These are phyloP conservation scores for Ophiothrix spiculata DNA, from an alignment of 35 echinoderm and acorn worm species.

Conservation along the genomic window DNA sequence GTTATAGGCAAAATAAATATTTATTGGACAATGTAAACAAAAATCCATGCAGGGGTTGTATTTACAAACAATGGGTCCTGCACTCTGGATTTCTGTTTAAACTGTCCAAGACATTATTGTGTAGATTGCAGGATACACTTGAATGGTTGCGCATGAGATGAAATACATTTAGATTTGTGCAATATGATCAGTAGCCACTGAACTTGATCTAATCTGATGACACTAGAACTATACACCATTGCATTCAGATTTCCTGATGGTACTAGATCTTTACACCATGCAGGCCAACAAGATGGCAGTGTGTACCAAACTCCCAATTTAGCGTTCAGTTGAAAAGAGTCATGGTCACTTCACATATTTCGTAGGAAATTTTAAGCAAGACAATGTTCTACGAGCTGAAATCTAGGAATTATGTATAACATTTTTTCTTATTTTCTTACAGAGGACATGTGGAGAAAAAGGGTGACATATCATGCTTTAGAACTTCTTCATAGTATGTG, in stretches of 20 bases:
- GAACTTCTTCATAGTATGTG: constrained; percentile 76
- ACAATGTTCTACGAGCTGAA: background rate
- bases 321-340: background rate
- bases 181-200: too few species aligned
- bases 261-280: too few species aligned
- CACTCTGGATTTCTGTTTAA: too few species aligned
- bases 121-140: background rate
- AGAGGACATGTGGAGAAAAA: constrained; percentile 63
- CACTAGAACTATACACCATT: too few species aligned
- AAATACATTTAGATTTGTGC: background rate
- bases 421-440: constrained; percentile 14
- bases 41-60: too few species aligned
- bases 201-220: too few species aligned
- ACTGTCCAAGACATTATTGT: background rate
- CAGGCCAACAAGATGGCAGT: too few species aligned
- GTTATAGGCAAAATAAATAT: too few species aligned
- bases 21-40: too few species aligned
- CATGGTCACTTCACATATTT: background rate
- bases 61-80: too few species aligned
- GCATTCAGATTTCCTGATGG: too few species aligned
- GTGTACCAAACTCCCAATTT: background rate
- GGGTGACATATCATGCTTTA: constrained; percentile 57
- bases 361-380: background rate
- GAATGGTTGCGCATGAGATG: background rate
- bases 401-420: background rate